Evolutionary conservation across 2,888 invertebrate species (phyloP).

Genomic region (Stictocephala bisonia): DNA sequence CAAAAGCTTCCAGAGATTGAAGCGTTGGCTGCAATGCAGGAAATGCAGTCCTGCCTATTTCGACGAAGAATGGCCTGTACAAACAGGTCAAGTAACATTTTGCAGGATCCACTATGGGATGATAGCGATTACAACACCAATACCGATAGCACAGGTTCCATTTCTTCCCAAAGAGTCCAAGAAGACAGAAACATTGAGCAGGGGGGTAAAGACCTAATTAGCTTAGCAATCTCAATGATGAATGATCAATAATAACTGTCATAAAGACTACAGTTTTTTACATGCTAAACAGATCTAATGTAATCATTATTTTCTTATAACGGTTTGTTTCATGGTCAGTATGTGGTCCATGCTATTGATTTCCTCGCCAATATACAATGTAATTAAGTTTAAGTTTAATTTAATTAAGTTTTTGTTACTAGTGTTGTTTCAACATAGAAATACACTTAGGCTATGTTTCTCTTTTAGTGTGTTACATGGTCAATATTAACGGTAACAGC

Average conservation of each 20-base stretch:
- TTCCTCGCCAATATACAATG: not conserved
- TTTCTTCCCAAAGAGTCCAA: conserved; percentile 25
- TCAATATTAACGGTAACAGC: conserved; percentile 2
- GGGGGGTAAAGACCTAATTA: conserved; percentile 1
- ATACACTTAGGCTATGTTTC: conserved; percentile 34
- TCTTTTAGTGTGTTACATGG: conserved; percentile 16
- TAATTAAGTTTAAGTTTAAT: conserved; percentile 6
- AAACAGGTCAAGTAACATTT: conserved; percentile 9
- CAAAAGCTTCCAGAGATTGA: conserved; percentile 29
- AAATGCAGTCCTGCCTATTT: conserved; percentile 24
- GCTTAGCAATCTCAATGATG: conserved; percentile 10
- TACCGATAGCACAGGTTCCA: conserved; percentile 8
- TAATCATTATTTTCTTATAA: conserved; percentile 1
- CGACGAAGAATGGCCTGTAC: conserved; percentile 25
- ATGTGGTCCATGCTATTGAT: conserved; percentile 6
- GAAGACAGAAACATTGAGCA: conserved; percentile 24
- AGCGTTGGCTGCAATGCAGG: conserved; percentile 34
- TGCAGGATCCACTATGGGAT: conserved; percentile 30
- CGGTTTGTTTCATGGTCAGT: conserved; percentile 1
- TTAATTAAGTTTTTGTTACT: conserved; percentile 19
- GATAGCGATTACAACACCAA: conserved; percentile 11
- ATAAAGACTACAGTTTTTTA: conserved; percentile 17
- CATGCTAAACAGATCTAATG: not conserved
- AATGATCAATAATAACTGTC: conserved; percentile 19
- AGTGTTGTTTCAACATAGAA: conserved; percentile 12